These are phyloP conservation scores for Rhagologus leucostigma DNA, from an alignment of 2,113 vertebrate species.

Conservation along the genomic window DNA sequence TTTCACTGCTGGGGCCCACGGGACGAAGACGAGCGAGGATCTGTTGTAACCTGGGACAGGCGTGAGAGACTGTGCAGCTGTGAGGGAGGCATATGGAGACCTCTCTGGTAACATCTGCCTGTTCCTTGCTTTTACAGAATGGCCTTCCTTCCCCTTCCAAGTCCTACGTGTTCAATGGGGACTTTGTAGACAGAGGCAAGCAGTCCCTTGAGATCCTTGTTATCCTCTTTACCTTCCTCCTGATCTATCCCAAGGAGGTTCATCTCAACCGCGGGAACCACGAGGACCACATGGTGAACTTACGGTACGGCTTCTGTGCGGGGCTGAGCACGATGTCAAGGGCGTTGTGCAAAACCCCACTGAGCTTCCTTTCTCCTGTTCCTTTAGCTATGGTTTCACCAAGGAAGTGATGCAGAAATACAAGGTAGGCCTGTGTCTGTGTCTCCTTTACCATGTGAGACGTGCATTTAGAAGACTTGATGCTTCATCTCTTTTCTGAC, in stretches of 20 bases:
- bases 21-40: background rate
- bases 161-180: constrained; percentile 89
- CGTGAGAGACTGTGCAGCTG: background rate
- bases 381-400: constrained; percentile 86
- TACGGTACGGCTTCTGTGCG: constrained; percentile 72
- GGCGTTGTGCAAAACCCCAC: background rate
- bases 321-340: fast-evolving
- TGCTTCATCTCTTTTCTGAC: background rate
- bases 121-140: constrained; percentile 73
- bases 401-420: constrained; percentile 93
- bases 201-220: constrained; percentile 90
- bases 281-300: constrained; percentile 89
- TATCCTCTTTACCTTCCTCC: constrained; percentile 86
- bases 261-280: constrained; percentile 93
- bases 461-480: background rate
- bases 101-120: background rate
- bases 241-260: constrained; percentile 89
- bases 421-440: constrained; percentile 68
- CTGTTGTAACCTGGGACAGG: background rate
- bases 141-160: constrained; percentile 88
- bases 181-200: constrained; percentile 91
- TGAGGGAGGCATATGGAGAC: fast-evolving
- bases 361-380: constrained; percentile 17
- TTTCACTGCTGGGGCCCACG: background rate
- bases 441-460: background rate